Evolutionary conservation across 2,797 vertebrate species (phyloP), one percentile per base, ranked within the genome.

Genomic region (Smutsia temminckii): DNA sequence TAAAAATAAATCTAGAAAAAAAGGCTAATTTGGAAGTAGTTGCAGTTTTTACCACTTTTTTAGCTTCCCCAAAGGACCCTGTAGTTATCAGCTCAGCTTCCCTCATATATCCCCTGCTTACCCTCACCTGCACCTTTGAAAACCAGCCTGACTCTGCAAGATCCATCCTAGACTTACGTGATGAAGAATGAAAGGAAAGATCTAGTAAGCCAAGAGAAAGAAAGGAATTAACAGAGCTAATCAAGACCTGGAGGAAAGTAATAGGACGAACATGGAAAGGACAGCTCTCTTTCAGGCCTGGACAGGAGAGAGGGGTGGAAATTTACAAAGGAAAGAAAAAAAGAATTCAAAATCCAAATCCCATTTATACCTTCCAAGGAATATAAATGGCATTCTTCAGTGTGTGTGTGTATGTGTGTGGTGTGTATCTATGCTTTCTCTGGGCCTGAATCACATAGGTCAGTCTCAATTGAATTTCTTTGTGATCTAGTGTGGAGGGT

Each of bases 1-100:
- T 57, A 64, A 64, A 95, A 92, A 71, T 51, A 95, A 92, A 71
- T 42, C 27, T 37, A 89, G 55, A 85, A 91, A 64, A 81, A 59
- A 85, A 59, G 53, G 4, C 53, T 89, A 49, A 55, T 37, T 32
- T 3, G n/a, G 64, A 96, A 37, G 4, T 57, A 71, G 10, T 57
- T 42, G 42, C 18, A 23, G 23, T n/a, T 14, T 55, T 85, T 21
- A 46, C 32, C 12, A 21, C 13, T 89, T 49, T 69, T 16, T 63
- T 59, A 80, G 29, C 10, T 85, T 3, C 25, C 55, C 18, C 20
- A n/a, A 34, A 66, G 5, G n/a, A 8, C 12, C 21, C 75, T 51
- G 12, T 32, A 23, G n/a, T 25, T 80, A 34, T n/a, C 27, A n/a
- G 16, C 53, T 61, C 64, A 69, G 8, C 27, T 21, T 77, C 23